Evolutionary conservation across 2,113 vertebrate species (phyloP).

Genomic region (Apistogramma diplotaenia): DNA sequence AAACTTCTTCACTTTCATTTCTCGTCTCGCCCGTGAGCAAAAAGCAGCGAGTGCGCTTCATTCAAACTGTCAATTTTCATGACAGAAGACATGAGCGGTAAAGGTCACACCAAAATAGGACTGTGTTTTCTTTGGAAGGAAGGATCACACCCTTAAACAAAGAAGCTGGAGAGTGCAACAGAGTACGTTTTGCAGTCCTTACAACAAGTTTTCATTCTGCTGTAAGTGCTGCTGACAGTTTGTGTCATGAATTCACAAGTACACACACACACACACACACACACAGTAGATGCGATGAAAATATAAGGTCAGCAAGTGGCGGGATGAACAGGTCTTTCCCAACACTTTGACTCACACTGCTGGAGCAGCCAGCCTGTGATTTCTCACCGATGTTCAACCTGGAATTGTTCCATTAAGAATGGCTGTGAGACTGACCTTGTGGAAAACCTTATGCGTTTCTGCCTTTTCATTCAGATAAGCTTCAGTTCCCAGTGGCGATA

Average conservation of each 20-base stretch:
- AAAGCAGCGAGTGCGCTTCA: not conserved
- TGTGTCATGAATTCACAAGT: not conserved
- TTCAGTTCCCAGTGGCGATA: not conserved
- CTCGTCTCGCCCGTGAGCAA: not conserved
- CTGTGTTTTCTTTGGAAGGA: conserved; percentile 4
- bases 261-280: not conserved
- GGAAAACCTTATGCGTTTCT: conserved; percentile 5
- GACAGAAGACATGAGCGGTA: not conserved
- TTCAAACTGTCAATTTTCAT: not conserved
- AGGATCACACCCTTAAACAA: not conserved
- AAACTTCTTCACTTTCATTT: not conserved
- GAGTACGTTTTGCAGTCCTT: conserved; percentile 6
- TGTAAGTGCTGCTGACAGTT: not conserved
- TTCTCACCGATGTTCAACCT: not conserved
- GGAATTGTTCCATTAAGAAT: conserved; percentile 27
- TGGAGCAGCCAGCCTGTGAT: not conserved
- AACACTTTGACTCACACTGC: not conserved
- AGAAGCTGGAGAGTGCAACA: not conserved
- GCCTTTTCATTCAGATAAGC: conserved; percentile 21
- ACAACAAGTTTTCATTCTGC: not conserved
- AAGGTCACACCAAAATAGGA: not conserved
- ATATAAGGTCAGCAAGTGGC: not conserved
- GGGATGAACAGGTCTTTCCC: not conserved
- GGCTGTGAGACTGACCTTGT: conserved; percentile 23
- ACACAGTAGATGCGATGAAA: not conserved